Evolutionary conservation across 2,888 invertebrate species (phyloP).

Genomic region (Ypsolopha sequella): DNA sequence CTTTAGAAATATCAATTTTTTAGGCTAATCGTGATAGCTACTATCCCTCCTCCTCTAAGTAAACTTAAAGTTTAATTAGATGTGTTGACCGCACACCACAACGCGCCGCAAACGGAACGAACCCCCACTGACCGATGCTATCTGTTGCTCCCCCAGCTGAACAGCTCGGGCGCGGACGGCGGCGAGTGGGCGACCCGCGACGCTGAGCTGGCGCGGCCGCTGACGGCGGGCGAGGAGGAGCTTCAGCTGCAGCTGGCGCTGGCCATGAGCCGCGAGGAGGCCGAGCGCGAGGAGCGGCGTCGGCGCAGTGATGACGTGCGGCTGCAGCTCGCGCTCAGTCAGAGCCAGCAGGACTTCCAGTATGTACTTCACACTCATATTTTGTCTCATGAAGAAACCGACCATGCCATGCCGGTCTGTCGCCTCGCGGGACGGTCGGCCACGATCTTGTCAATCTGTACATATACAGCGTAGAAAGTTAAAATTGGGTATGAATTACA

Average conservation of each 20-base stretch:
- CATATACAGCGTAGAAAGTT: too few relatives aligned
- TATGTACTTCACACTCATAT: background rate
- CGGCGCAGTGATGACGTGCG: conserved; percentile 96
- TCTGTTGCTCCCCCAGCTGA: background rate
- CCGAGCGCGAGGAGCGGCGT: conserved; percentile 95
- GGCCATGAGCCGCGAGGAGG: conserved; percentile 99
- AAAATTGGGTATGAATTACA: too few relatives aligned
- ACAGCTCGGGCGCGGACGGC: conserved; percentile 8
- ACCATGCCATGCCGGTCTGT: too few relatives aligned
- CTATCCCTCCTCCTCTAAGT: too few relatives aligned
- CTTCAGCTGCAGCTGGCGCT: conserved; percentile 97
- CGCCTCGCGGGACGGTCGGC: too few relatives aligned
- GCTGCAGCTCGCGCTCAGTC: conserved; percentile 93
- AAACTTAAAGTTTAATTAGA: too few relatives aligned
- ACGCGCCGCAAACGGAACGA: too few relatives aligned
- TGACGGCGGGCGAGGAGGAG: conserved; percentile 98
- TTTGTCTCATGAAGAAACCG: background rate
- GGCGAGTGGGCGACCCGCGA: conserved; percentile 52
- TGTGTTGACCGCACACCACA: too few relatives aligned
- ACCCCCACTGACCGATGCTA: background rate
- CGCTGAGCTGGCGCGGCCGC: conserved; percentile 93
- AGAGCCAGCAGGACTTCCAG: conserved; percentile 95
- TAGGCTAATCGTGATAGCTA: too few relatives aligned
- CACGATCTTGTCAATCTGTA: too few relatives aligned
- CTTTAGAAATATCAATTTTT: too few relatives aligned